phyloP scores from a whole-genome alignment of 2,888 invertebrate genomes.

The Rhimphoctona megacephalus region DNA sequence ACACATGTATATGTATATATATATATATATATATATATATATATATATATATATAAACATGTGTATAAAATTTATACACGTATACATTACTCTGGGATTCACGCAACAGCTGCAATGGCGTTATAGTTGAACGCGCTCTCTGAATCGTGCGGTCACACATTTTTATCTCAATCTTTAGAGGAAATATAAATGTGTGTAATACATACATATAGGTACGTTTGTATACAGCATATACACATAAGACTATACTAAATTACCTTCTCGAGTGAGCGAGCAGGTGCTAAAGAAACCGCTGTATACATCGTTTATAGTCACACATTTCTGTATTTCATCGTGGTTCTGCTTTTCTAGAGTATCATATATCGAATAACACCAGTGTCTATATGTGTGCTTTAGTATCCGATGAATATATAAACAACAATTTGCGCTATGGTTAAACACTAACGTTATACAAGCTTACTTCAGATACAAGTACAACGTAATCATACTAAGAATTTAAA shows the following conservation, averaged over 20 bases:
- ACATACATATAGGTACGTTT: background rate
- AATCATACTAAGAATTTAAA: slow-evolving; percentile 56
- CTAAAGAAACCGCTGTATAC: slow-evolving; percentile 61
- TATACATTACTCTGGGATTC: slow-evolving; percentile 47
- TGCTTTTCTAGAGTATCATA: slow-evolving; percentile 52
- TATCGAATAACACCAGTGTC: slow-evolving; percentile 41
- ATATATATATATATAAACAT: background rate
- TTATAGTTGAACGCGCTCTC: slow-evolving; percentile 60
- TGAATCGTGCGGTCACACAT: slow-evolving; percentile 68
- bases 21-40: too few species aligned
- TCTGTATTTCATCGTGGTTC: slow-evolving; percentile 51
- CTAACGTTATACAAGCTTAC: slow-evolving; percentile 54
- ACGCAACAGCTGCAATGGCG: slow-evolving; percentile 64
- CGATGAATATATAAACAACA: slow-evolving; percentile 56
- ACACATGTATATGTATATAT: background rate
- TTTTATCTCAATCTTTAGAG: slow-evolving; percentile 63
- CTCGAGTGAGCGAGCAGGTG: slow-evolving; percentile 65
- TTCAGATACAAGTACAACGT: slow-evolving; percentile 15
- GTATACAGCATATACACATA: background rate
- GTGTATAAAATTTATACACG: background rate
- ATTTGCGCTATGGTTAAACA: slow-evolving; percentile 56
- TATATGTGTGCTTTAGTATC: background rate
- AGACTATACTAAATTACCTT: slow-evolving; percentile 63
- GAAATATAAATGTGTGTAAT: background rate
- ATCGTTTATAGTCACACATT: slow-evolving; percentile 68